Conservation (phyloP, 2,888 invertebrate genomes). For the Dendrolimus houi region DNA sequence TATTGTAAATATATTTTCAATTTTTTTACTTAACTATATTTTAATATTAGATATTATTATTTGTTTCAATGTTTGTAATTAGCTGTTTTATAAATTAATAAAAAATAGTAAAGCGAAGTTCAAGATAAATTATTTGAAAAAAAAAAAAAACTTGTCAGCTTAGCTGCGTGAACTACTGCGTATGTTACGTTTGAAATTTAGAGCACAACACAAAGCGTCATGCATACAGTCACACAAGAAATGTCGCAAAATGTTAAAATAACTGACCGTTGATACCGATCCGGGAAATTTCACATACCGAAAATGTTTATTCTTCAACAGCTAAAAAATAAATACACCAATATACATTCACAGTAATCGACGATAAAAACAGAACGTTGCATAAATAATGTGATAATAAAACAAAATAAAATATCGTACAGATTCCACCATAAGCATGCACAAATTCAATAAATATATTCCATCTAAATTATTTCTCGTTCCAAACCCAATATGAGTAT, state of each 20-base stretch:
- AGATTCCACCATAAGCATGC: conserved; percentile 7
- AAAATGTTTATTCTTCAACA: conserved; percentile 75
- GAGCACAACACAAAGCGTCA: conserved; percentile 43
- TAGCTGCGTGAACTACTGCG: neutral
- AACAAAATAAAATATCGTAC: conserved; percentile 11
- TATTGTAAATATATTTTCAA: no score
- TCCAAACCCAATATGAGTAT: no score
- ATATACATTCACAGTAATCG: conserved; percentile 70
- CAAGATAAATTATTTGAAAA: no score
- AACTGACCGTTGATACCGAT: conserved; percentile 70
- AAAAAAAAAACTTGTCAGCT: no score
- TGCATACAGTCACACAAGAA: conserved; percentile 58
- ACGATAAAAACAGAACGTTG: conserved; percentile 22
- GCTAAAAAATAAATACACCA: conserved; percentile 74
- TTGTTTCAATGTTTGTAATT: no score
- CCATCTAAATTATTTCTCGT: no score
- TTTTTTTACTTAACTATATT: no score
- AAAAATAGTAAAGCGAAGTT: no score
- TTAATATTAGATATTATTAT: no score
- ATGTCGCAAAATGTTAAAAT: conserved; percentile 49
- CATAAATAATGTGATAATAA: conserved; percentile 14
- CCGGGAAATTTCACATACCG: conserved; percentile 76
- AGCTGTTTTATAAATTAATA: no score
- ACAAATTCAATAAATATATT: conserved; percentile 1
- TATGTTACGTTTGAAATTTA: conserved; percentile 8